Base-by-base conservation (phyloP, 2,888 invertebrate species). In the Apamea monoglypha region DNA sequence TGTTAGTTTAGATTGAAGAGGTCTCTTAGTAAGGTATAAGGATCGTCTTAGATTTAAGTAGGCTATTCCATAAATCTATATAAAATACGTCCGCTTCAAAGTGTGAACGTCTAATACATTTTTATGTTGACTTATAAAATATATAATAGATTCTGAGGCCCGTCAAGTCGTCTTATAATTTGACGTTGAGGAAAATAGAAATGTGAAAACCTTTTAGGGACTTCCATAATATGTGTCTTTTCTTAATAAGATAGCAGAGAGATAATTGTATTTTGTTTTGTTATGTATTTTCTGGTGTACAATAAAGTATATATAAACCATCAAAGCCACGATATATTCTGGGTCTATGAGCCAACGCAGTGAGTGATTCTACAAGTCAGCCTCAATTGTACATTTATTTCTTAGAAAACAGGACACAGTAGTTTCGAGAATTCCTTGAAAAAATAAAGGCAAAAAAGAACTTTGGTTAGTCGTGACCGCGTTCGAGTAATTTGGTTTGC, bases 401-500 rank as follows among this genome's bases (percentile, higher is more conserved):
- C 67, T 56, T 36, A 80, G 71, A 66, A 82, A 72, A 85, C 74
- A 80, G 66, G 74, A 68, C 76, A 74, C 56, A 18, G 69, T 72
- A 80, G 80, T 80, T 84, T 75, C 73, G 56, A 81, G 84, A 78
- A 83, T 78, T 81, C 77, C 18, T 70, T 73, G 66, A 82, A 80
- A 82, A 89, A 88, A 82, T 74, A 82, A 83, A 88, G 68, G 76
- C 66, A 88, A 86, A 87, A 89, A 81, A 78, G 75, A 82, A 71
- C 68, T 77, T 78, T 79, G 76, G 86, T 76, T 78, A 85, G 87
- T 92, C 92, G 92, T 91, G 91, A 92, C 89, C 86, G 87, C 84
- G 80, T 87, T 85, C 87, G 88, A 91, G 93, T 93, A 93, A 93
- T 93, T 93, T 91, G 92, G 92, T 84, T 84, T 84, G 83, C 90